Evolutionary conservation across 2,888 invertebrate species (phyloP).

Genomic region (Saturnia pavonia): DNA sequence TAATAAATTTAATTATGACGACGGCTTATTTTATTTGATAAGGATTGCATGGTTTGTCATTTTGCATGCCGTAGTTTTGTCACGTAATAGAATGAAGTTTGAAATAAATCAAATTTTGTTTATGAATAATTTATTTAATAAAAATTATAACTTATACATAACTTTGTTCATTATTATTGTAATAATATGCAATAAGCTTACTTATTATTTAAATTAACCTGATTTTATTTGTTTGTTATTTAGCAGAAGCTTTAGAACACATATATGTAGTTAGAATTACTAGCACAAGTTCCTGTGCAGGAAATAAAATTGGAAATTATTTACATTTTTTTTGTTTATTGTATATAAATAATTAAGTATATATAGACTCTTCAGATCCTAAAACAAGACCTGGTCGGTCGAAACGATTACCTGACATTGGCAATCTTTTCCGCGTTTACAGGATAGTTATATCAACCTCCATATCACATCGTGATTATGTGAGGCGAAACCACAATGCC

Average conservation of each 20-base stretch:
- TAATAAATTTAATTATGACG: too few relatives aligned
- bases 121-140: conserved; percentile 66
- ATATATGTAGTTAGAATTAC: conserved; percentile 59
- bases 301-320: conserved; percentile 63
- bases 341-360: conserved; percentile 62
- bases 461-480: conserved; percentile 54
- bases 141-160: conserved; percentile 67
- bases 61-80: too few relatives aligned
- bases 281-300: conserved; percentile 61
- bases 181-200: conserved; percentile 73
- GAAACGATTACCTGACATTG: conserved; percentile 73
- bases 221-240: conserved; percentile 45
- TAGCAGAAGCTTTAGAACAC: conserved; percentile 76
- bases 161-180: conserved; percentile 58
- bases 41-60: too few relatives aligned
- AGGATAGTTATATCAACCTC: conserved; percentile 72
- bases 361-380: conserved; percentile 78
- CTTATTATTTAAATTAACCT: conserved; percentile 46
- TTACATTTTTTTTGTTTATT: conserved; percentile 69
- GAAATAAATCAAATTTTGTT: conserved; percentile 43
- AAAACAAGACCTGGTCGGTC: conserved; percentile 77
- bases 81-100: too few relatives aligned
- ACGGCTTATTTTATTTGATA: too few relatives aligned
- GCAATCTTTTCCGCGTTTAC: conserved; percentile 76
- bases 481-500: conserved; percentile 76